Conservation (phyloP, 2,888 invertebrate genomes). For the Epicampocera succincta region DNA sequence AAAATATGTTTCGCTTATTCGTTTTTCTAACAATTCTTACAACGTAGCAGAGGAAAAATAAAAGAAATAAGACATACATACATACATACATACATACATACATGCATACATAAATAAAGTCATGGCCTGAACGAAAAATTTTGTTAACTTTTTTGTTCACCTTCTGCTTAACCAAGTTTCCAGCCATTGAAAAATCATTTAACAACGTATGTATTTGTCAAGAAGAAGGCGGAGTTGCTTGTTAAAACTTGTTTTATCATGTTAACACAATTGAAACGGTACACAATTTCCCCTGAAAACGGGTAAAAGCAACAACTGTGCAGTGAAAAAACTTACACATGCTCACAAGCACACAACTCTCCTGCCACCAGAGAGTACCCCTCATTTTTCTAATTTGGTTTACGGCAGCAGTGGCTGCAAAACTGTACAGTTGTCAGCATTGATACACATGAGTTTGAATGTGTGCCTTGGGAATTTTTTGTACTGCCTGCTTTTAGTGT, state of each 20-base stretch:
- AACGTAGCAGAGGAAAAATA: slow-evolving; percentile 18
- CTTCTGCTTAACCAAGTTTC: slow-evolving; percentile 9
- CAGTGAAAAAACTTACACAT: slow-evolving; percentile 27
- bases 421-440: slow-evolving; percentile 57
- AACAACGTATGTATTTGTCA: slow-evolving; percentile 31
- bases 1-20: slow-evolving; percentile 7
- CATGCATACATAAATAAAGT: slow-evolving; percentile 53
- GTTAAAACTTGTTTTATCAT: slow-evolving; percentile 59
- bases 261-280: slow-evolving; percentile 64
- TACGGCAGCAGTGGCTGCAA: slow-evolving; percentile 60
- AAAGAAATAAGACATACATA: too few species aligned
- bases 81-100: too few species aligned
- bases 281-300: slow-evolving; percentile 61
- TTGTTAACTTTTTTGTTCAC: slow-evolving; percentile 4
- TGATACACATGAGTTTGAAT: slow-evolving; percentile 52
- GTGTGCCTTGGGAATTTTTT: slow-evolving; percentile 16
- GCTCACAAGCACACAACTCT: slow-evolving; percentile 24
- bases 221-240: slow-evolving; percentile 56
- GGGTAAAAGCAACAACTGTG: slow-evolving; percentile 38
- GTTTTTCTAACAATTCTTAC: slow-evolving; percentile 40
- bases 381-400: not conserved
- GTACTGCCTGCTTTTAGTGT: slow-evolving; percentile 55
- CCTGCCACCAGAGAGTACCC: slow-evolving; percentile 29
- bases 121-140: slow-evolving; percentile 52
- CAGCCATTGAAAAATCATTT: slow-evolving; percentile 61